These are phyloP conservation scores for Hiodon alosoides DNA, from an alignment of 2,113 vertebrate genomes.

Conservation along the genomic window DNA sequence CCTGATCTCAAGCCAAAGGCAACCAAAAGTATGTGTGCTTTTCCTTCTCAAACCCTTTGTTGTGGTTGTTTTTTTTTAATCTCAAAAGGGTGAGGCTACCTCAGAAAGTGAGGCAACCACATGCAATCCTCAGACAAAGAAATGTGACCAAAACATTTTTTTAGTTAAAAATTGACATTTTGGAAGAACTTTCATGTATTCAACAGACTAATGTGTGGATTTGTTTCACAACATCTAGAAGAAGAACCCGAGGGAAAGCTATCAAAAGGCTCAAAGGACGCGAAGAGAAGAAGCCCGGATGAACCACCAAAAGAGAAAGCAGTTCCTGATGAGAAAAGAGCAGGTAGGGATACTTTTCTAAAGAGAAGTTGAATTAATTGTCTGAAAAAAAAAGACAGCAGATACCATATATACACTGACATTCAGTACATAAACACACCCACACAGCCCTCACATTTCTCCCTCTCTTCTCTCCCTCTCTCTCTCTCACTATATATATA, in stretches of 20 bases:
- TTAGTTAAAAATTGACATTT: not conserved
- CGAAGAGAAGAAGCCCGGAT: not conserved
- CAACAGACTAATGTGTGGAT: not conserved
- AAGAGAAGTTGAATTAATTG: not conserved
- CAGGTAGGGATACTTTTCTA: slow-evolving; percentile 1
- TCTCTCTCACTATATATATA: too few relatives aligned
- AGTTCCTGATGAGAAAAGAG: not conserved
- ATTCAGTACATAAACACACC: slow-evolving; percentile 15
- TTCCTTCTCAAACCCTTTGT: not conserved
- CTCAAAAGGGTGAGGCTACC: too few relatives aligned
- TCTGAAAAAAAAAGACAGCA: not conserved
- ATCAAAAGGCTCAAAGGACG: slow-evolving; percentile 3
- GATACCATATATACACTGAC: not conserved
- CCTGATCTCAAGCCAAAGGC: slow-evolving; percentile 6
- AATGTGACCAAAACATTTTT: not conserved
- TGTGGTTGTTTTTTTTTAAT: not conserved
- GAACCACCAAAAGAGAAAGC: slow-evolving; percentile 6
- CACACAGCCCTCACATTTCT: slow-evolving; percentile 4
- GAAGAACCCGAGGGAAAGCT: slow-evolving; percentile 6
- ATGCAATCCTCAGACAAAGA: not conserved
- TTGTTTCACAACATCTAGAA: slow-evolving; percentile 13
- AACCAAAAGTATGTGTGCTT: slow-evolving; percentile 19
- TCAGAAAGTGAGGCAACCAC: not conserved
- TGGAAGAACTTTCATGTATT: not conserved
- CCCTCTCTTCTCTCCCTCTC: not conserved